Conservation (phyloP, 2,888 invertebrate genomes). For the Drosophila putrida region DNA sequence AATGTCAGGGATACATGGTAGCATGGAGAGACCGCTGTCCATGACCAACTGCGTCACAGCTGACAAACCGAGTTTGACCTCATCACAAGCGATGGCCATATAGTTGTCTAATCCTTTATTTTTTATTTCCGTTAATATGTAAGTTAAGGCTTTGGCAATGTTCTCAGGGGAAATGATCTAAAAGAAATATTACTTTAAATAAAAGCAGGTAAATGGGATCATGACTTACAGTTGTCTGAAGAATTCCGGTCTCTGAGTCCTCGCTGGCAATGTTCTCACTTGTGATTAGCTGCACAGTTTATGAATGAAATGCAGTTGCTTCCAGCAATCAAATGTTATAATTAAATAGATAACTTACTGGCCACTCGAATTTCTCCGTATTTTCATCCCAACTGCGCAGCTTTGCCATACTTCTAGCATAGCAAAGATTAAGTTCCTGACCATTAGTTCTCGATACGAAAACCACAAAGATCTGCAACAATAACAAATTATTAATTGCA, state of each 20-base stretch:
- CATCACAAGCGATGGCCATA: constrained; percentile 46
- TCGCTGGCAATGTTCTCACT: constrained; percentile 37
- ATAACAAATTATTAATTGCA: too few relatives aligned
- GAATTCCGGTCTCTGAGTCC: constrained; percentile 6
- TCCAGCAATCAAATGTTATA: not conserved
- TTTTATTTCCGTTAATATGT: constrained; percentile 26
- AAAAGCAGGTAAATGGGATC: not conserved
- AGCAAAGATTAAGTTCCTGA: constrained; percentile 31
- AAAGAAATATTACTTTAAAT: not conserved
- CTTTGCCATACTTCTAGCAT: constrained; percentile 44
- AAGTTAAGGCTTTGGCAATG: constrained; percentile 42
- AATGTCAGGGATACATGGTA: constrained; percentile 26
- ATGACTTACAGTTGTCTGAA: constrained; percentile 38
- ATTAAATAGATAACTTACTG: constrained; percentile 26
- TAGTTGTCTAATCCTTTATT: constrained; percentile 23
- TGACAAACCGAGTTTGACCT: constrained; percentile 25
- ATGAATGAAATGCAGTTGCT: not conserved
- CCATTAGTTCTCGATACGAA: constrained; percentile 42
- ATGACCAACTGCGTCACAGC: constrained; percentile 23
- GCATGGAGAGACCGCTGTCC: constrained; percentile 20
- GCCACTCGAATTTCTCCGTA: constrained; percentile 37
- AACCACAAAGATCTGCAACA: constrained; percentile 39
- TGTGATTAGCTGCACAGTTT: constrained; percentile 20
- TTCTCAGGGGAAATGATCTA: constrained; percentile 37
- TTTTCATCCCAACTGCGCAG: constrained; percentile 49